Evolutionary conservation across 2,888 invertebrate genomes (phyloP).

Genomic region (Hypomecis punctinalis): DNA sequence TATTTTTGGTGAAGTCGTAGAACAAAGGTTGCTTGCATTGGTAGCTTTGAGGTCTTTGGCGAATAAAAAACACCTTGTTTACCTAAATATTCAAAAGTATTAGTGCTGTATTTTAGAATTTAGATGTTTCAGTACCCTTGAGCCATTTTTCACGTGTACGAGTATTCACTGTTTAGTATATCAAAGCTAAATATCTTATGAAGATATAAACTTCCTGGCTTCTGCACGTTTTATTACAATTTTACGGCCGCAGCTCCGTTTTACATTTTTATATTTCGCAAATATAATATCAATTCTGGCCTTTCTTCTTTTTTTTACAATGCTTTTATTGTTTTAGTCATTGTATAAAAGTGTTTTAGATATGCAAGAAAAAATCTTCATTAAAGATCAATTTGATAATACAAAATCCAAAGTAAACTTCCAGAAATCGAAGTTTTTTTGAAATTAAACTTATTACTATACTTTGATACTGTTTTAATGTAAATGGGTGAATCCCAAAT

Average conservation of each 20-base stretch:
- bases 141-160: conserved; percentile 11
- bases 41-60: no score
- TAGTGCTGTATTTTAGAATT: not conserved
- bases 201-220: conserved; percentile 25
- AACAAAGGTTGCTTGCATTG: no score
- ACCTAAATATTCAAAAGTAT: not conserved
- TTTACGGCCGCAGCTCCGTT: conserved; percentile 11
- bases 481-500: no score
- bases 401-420: no score
- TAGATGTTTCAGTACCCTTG: not conserved
- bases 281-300: conserved; percentile 7
- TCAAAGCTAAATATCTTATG: conserved; percentile 20
- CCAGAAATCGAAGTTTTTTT: no score
- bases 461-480: no score
- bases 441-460: no score
- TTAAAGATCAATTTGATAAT: no score
- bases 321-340: not conserved
- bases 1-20: no score
- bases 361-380: no score
- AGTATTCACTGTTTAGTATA: not conserved
- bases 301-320: not conserved
- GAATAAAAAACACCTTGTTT: no score
- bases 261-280: conserved; percentile 15
- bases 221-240: conserved; percentile 22
- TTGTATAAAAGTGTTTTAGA: no score